A percentile compares a stretch with the other conserved stretches of the same genome.
Evolutionary conservation across 2,888 invertebrate genomes (phyloP).

Genomic region (Druceiella hillmani): DNA sequence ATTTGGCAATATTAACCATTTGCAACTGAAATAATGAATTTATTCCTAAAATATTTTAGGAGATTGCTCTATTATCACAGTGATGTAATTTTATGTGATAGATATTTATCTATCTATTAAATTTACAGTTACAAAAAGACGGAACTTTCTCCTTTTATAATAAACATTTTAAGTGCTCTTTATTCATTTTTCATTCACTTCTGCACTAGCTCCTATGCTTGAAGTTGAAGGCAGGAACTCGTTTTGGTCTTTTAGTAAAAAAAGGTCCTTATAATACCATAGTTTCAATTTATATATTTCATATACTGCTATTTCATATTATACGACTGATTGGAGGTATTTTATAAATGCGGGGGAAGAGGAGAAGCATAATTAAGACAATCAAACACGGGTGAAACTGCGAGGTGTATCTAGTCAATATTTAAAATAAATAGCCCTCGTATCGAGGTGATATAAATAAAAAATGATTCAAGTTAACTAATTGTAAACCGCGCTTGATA

Average conservation of each 20-base stretch:
- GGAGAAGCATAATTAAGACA: no score
- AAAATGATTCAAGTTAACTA: no score
- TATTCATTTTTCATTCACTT: constrained; percentile 3
- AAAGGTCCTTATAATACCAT: constrained; percentile 3
- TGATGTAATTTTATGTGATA: neutral
- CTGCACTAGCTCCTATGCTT: constrained; percentile 1
- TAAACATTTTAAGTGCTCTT: no score
- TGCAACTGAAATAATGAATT: constrained; percentile 1
- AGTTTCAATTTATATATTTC: constrained; percentile 2
- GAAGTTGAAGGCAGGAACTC: constrained; percentile 5
- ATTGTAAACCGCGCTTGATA: no score
- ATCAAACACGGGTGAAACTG: no score
- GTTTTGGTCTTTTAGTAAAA: constrained; percentile 1
- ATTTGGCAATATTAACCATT: constrained; percentile 1
- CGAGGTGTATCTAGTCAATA: no score
- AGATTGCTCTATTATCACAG: neutral
- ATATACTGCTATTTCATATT: neutral
- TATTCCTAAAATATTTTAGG: constrained; percentile 4
- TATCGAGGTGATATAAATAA: no score
- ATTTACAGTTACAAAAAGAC: no score
- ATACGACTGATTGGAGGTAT: neutral
- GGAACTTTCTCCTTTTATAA: neutral
- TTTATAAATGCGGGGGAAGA: no score
- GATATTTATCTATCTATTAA: no score
- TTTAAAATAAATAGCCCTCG: no score